These are phyloP conservation scores for Eledona agricola DNA, from an alignment of 2,888 invertebrate species.

Conservation along the genomic window DNA sequence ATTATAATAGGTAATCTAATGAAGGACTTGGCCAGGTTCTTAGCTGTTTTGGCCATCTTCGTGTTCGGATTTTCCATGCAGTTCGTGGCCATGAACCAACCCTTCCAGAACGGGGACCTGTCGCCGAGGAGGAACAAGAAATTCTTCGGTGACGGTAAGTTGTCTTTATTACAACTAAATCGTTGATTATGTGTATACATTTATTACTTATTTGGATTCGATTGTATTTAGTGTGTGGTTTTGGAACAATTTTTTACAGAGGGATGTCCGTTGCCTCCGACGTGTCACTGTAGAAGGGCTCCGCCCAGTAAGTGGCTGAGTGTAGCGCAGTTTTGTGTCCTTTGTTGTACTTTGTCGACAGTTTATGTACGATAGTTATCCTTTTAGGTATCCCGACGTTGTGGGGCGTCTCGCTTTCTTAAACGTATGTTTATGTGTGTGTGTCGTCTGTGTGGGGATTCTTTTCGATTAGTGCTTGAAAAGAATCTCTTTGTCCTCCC, in stretches of 20 bases:
- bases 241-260: too few species aligned
- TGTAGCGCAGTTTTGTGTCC: conserved; percentile 25
- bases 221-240: conserved; percentile 32
- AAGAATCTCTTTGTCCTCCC: conserved; percentile 15
- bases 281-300: conserved; percentile 46
- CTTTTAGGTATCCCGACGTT: conserved; percentile 22
- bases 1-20: conserved; percentile 97
- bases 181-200: neutral
- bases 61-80: conserved; percentile 99
- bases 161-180: conserved; percentile 8
- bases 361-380: conserved; percentile 27
- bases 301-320: conserved; percentile 51
- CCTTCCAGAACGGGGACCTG: conserved; percentile 78
- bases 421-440: conserved; percentile 23
- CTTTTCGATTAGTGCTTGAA: conserved; percentile 12
- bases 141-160: conserved; percentile 81
- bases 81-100: conserved; percentile 95
- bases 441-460: conserved; percentile 16
- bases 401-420: conserved; percentile 14
- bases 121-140: conserved; percentile 63
- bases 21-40: conserved; percentile 94
- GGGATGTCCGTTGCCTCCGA: too few species aligned
- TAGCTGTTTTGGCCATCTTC: conserved; percentile 97
- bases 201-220: neutral
- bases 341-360: conserved; percentile 14